Evolutionary conservation across 2,797 vertebrate genomes (phyloP).

Genomic region (Liparis tanakae): DNA sequence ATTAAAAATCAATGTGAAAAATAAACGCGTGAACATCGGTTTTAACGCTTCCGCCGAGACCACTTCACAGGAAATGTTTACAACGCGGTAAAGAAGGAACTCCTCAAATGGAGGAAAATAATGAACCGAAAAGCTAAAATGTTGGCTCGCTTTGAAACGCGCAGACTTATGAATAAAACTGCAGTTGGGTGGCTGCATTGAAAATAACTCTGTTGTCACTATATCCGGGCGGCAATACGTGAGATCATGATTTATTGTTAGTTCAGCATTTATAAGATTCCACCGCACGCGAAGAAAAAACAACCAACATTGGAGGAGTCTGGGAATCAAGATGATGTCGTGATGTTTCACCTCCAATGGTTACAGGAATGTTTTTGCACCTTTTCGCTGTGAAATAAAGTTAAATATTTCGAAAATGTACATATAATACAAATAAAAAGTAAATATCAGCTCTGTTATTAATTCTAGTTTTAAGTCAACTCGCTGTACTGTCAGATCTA

Average conservation of each 20-base stretch:
- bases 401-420: too few relatives aligned
- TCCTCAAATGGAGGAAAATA: not conserved
- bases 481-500: conserved; percentile 15
- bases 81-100: not conserved
- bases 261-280: too few relatives aligned
- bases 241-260: not conserved
- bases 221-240: not conserved
- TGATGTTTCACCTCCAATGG: too few relatives aligned
- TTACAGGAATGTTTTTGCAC: too few relatives aligned
- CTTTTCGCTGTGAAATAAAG: too few relatives aligned
- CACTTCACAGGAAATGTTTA: conserved; percentile 7
- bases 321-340: not conserved
- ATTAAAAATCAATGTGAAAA: conserved; percentile 46
- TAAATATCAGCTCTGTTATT: too few relatives aligned
- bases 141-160: not conserved
- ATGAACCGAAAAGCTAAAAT: not conserved
- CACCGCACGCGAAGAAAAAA: too few relatives aligned
- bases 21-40: conserved; percentile 37
- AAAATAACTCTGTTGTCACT: too few relatives aligned
- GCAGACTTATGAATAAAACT: not conserved
- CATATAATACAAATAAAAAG: too few relatives aligned
- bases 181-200: not conserved
- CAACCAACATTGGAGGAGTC: too few relatives aligned
- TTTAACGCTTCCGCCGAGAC: conserved; percentile 32
- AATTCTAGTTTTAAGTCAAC: not conserved